Evolutionary conservation across 2,797 vertebrate genomes (phyloP).

Genomic region (Merluccius polli): DNA sequence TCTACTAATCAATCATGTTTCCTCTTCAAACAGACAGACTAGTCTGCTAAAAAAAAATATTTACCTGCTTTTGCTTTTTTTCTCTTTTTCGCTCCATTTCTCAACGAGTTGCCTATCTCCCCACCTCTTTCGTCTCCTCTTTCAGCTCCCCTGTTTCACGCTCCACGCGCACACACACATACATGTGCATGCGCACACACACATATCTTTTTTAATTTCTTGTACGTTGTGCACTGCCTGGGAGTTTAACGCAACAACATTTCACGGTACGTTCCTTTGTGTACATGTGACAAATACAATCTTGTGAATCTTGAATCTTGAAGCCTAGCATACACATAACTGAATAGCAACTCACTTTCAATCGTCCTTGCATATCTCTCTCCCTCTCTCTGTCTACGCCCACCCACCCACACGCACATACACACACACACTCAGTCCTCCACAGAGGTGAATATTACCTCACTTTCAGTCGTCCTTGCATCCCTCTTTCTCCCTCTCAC

Average conservation of each 20-base stretch:
- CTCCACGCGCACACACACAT: neutral
- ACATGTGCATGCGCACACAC: no score
- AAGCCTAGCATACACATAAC: no score
- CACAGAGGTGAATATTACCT: neutral
- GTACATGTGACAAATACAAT: no score
- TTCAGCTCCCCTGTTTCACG: neutral
- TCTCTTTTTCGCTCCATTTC: neutral
- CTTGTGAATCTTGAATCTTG: no score
- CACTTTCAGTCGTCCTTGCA: conserved; percentile 23
- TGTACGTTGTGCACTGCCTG: no score
- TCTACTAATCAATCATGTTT: neutral
- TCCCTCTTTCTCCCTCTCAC: conserved; percentile 23
- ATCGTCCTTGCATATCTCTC: no score
- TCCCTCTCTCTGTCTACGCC: no score
- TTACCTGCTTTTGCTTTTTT: neutral
- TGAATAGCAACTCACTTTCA: no score
- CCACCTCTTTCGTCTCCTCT: neutral
- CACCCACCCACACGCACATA: neutral
- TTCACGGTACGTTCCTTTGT: no score
- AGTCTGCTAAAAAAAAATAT: neutral
- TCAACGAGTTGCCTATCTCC: neutral
- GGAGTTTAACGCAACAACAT: no score
- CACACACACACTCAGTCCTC: neutral
- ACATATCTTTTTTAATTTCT: no score
- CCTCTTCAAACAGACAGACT: neutral